Evolutionary conservation across 2,888 invertebrate species (phyloP).

Genomic region (Bugula neritina): DNA sequence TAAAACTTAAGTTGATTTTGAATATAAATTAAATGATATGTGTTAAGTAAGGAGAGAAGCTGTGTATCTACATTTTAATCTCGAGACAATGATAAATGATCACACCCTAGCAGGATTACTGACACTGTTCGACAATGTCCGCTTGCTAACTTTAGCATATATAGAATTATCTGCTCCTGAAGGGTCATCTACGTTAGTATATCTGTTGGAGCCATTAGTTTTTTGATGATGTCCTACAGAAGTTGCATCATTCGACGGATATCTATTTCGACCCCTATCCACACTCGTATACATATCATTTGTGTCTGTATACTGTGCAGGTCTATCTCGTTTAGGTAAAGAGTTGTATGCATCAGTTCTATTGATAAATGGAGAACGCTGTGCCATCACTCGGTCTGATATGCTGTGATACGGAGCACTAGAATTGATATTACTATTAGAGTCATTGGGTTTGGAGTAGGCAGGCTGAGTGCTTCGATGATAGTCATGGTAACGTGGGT

Average conservation of each 20-base stretch:
- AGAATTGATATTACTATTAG: conserved; percentile 21
- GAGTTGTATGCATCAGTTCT: conserved; percentile 20
- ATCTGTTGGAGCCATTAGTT: background rate
- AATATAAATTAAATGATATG: too few species aligned
- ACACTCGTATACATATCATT: background rate
- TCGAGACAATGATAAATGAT: background rate
- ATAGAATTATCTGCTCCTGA: conserved; percentile 7
- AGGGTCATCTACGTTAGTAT: conserved; percentile 8
- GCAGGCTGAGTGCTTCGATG: conserved; percentile 12
- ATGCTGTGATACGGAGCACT: background rate
- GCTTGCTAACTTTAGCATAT: conserved; percentile 17
- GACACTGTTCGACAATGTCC: background rate
- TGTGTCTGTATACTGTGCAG: background rate
- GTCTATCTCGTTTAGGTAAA: background rate
- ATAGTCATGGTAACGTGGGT: conserved; percentile 19
- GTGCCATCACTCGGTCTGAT: background rate
- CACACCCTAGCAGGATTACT: conserved; percentile 14
- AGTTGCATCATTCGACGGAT: conserved; percentile 1
- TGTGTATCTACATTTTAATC: too few species aligned
- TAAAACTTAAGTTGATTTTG: too few species aligned
- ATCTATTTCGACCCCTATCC: background rate
- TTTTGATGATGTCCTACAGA: background rate
- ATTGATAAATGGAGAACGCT: background rate
- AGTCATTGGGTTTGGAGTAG: conserved; percentile 21
- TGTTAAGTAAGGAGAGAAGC: too few species aligned